Conservation (phyloP, 2,888 invertebrate genomes). For the Deilephila elpenor region DNA sequence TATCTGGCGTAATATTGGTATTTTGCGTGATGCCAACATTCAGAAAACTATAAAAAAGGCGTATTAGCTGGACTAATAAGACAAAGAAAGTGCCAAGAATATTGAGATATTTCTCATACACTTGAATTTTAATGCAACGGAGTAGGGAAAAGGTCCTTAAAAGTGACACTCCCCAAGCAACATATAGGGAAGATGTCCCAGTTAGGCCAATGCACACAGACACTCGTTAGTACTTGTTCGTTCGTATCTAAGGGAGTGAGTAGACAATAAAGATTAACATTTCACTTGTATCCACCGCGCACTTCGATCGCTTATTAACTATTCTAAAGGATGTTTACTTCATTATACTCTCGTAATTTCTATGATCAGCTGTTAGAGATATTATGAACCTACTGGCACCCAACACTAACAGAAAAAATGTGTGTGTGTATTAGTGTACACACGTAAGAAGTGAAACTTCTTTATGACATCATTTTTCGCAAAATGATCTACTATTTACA, state of each 20-base stretch:
- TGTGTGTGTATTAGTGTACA: too few relatives aligned
- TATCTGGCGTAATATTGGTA: too few relatives aligned
- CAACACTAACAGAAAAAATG: too few relatives aligned
- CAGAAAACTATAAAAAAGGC: too few relatives aligned
- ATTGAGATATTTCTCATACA: too few relatives aligned
- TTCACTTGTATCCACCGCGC: conserved; percentile 15
- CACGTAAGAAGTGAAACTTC: too few relatives aligned
- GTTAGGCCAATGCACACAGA: conserved; percentile 8
- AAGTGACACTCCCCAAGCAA: background rate
- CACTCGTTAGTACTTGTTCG: conserved; percentile 23
- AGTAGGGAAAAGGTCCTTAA: background rate
- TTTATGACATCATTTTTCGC: too few relatives aligned
- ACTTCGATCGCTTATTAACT: background rate
- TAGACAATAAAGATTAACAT: conserved; percentile 39
- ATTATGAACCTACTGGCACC: too few relatives aligned
- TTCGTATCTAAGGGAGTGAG: conserved; percentile 36
- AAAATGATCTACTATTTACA: too few relatives aligned
- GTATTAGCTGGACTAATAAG: too few relatives aligned
- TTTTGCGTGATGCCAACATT: background rate
- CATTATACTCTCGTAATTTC: background rate
- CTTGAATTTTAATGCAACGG: too few relatives aligned
- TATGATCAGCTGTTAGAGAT: background rate
- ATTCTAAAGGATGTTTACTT: background rate
- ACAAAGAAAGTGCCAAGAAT: too few relatives aligned
- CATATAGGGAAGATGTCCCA: background rate